Base-by-base conservation (phyloP, 2,888 invertebrate species). In the Drosophila affinis region DNA sequence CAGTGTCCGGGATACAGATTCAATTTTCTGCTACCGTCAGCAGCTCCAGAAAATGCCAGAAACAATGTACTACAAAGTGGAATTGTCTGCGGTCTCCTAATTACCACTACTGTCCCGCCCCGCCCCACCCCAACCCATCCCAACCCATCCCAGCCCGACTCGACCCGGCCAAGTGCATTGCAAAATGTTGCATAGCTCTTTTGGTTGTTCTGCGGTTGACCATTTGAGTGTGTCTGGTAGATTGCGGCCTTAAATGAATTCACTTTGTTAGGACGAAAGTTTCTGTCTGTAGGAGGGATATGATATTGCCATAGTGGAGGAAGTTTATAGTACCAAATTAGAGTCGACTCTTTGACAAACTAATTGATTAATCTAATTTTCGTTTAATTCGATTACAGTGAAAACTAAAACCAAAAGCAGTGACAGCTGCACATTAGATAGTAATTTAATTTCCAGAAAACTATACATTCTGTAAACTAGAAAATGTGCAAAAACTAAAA, bases 61-160 rank as follows among this genome's bases (percentile, higher is more conserved):
- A 47, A 34, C 47, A 34, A 52, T 46, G 44, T 34, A 34, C 34
- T 12, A 34, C 17, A 62, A 63, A 53, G 39, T 60, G 44, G 63
- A 47, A 62, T 62, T 65, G 69, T 79, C 64, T 70, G 80, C 48
- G 57, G 54, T 75, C 57, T 21, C 47, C 52, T 48, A 77, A 75
- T 75, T 77, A 64, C 68, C 58, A 29, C 39, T 51, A 6, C 39
- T 3, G 14, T n/a, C 44, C 10, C 6, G 24, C 3, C 27, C 27
- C 24, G 0, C 24, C 24, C 24, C 4, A 0, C 5, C 24, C 24
- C 24, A 24, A 3, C 3, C 24, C 24, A 24, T 24, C 24, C 24
- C 24, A 24, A 24, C n/a, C 18, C 18, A 18, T 18, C 2, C 18
- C 18, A 18, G 2, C 18, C 18, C 24, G 6, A 6, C 27, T 56